A percentile compares a stretch with the other conserved stretches of the same genome.
Evolutionary conservation across 64 coral and sea anemone genomes (phyloP).

Genomic region (Acropora yongei): DNA sequence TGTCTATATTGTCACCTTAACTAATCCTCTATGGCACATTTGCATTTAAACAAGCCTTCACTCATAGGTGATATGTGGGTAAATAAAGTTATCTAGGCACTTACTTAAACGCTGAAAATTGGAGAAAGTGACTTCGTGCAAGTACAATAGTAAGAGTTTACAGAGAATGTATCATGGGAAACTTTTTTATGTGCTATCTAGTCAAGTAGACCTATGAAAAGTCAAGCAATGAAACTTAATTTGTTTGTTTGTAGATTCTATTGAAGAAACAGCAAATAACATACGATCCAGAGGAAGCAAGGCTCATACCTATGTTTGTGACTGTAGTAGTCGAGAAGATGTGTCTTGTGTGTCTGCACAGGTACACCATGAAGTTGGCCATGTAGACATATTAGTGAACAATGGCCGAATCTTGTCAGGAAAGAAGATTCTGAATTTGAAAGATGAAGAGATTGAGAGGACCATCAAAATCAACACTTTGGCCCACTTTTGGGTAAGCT

Average conservation of each 20-base stretch:
- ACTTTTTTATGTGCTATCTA: too few species aligned
- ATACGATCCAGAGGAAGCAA: constrained; percentile 53
- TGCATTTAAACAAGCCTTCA: too few species aligned
- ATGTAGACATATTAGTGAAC: constrained; percentile 86
- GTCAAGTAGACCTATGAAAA: too few species aligned
- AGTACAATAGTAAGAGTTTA: too few species aligned
- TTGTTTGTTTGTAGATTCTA: constrained; percentile 30
- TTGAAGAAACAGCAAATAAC: constrained; percentile 74
- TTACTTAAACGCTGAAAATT: too few species aligned
- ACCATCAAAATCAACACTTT: constrained; percentile 87
- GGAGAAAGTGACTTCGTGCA: too few species aligned
- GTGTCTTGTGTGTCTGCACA: constrained; percentile 49
- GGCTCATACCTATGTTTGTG: constrained; percentile 74
- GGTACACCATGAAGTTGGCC: constrained; percentile 75
- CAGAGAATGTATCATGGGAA: too few species aligned
- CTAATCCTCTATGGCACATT: too few species aligned
- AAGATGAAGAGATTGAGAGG: constrained; percentile 88
- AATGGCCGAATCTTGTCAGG: constrained; percentile 94
- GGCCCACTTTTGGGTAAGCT: constrained; percentile 94
- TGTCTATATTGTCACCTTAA: too few species aligned
- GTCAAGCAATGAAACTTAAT: too few species aligned
- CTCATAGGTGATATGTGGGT: too few species aligned
- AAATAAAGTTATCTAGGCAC: too few species aligned
- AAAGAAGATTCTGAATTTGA: constrained; percentile 72
- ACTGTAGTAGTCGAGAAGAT: constrained; percentile 67